Conservation (phyloP, 2,888 invertebrate species). For the Sepiola atlantica region DNA sequence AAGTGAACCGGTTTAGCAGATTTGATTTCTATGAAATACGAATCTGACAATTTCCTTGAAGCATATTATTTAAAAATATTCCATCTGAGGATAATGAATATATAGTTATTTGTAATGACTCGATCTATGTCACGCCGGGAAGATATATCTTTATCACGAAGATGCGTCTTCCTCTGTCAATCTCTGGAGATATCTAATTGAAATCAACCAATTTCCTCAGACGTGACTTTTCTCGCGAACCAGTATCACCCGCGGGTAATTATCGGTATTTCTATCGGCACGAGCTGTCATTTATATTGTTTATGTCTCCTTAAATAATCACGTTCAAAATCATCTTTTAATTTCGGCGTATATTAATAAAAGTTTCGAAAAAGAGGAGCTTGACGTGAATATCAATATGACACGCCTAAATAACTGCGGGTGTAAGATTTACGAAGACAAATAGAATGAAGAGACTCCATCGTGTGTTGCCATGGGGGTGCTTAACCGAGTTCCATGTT, state of each 20-base stretch:
- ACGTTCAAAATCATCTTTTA: no score
- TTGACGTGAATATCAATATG: no score
- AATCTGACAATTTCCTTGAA: neutral
- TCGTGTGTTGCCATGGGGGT: no score
- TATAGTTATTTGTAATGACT: neutral
- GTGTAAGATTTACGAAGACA: no score
- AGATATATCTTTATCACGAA: neutral
- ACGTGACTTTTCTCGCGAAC: neutral
- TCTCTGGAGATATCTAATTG: neutral
- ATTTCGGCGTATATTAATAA: no score
- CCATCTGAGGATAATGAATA: neutral
- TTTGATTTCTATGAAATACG: neutral
- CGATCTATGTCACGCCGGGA: neutral
- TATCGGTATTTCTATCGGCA: neutral
- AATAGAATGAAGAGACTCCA: no score
- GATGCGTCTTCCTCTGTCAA: neutral
- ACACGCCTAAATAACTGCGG: no score
- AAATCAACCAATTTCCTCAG: neutral
- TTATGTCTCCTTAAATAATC: neutral
- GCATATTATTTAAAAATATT: neutral
- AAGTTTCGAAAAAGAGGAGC: no score
- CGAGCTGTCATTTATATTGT: neutral
- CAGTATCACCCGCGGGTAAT: neutral
- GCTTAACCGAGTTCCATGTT: no score
- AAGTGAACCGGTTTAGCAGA: neutral